Evolutionary conservation across 92 coral and sea anemone genomes (phyloP).

Genomic region (Meandrina meandrites): DNA sequence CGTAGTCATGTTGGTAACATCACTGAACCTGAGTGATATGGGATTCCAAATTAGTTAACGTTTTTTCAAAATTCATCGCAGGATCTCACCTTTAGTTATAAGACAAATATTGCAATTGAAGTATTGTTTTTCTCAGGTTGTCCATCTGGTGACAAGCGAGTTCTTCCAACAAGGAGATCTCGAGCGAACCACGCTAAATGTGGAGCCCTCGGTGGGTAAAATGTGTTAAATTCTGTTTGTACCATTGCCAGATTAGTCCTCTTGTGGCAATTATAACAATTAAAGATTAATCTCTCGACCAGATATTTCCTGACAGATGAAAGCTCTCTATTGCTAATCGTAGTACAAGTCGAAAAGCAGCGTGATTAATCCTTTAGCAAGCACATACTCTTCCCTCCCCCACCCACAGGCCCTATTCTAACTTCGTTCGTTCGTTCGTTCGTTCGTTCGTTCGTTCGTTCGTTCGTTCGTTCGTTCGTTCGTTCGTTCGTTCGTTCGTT

Average conservation of each 20-base stretch:
- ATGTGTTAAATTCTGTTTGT: background rate
- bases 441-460: too few relatives aligned
- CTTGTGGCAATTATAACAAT: too few relatives aligned
- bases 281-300: too few relatives aligned
- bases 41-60: background rate
- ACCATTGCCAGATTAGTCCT: too few relatives aligned
- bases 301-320: too few relatives aligned
- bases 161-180: constrained; percentile 99
- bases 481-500: too few relatives aligned
- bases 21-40: background rate
- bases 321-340: background rate
- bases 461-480: too few relatives aligned
- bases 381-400: too few relatives aligned
- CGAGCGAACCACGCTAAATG: constrained; percentile 86
- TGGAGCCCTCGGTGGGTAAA: constrained; percentile 76
- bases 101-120: background rate
- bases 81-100: background rate
- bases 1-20: background rate
- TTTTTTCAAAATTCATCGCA: background rate
- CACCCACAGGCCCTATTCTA: too few relatives aligned
- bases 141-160: constrained; percentile 93
- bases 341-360: background rate
- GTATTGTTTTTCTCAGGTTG: constrained; percentile 63
- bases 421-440: too few relatives aligned
- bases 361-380: too few relatives aligned